Percentiles rank a stretch among this genome's conserved stretches.
Conservation (phyloP, 2,888 invertebrate species). For the Scotopteryx bipunctaria region DNA sequence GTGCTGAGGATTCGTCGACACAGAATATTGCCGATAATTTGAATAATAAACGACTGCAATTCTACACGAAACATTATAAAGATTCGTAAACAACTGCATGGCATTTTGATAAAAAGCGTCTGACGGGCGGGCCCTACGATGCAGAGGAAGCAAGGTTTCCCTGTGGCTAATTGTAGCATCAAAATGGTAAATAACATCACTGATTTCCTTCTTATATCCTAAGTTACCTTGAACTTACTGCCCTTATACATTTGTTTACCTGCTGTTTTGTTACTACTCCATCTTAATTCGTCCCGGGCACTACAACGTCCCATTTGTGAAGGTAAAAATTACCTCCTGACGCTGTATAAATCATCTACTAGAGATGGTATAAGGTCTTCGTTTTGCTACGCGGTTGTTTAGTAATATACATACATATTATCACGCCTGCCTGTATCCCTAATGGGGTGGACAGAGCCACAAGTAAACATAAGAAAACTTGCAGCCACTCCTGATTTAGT, state of each 20-base stretch:
- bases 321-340: no score
- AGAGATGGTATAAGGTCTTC: no score
- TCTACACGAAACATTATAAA: not conserved
- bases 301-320: not conserved
- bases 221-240: not conserved
- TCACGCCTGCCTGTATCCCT: no score
- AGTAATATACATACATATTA: no score
- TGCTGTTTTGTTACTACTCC: not conserved
- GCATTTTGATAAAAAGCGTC: slow-evolving; percentile 22
- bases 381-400: no score
- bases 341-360: not conserved
- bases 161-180: slow-evolving; percentile 70
- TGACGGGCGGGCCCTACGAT: slow-evolving; percentile 47
- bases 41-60: not conserved
- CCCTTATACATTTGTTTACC: no score
- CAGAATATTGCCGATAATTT: slow-evolving; percentile 6
- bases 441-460: no score
- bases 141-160: slow-evolving; percentile 76
- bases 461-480: no score
- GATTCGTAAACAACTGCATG: slow-evolving; percentile 14
- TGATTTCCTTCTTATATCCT: not conserved
- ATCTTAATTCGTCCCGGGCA: not conserved
- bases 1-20: no score
- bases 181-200: slow-evolving; percentile 65
- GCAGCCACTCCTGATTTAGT: no score